These are phyloP conservation scores for Eledona agricola DNA, from an alignment of 2,888 invertebrate species.

Conservation along the genomic window DNA sequence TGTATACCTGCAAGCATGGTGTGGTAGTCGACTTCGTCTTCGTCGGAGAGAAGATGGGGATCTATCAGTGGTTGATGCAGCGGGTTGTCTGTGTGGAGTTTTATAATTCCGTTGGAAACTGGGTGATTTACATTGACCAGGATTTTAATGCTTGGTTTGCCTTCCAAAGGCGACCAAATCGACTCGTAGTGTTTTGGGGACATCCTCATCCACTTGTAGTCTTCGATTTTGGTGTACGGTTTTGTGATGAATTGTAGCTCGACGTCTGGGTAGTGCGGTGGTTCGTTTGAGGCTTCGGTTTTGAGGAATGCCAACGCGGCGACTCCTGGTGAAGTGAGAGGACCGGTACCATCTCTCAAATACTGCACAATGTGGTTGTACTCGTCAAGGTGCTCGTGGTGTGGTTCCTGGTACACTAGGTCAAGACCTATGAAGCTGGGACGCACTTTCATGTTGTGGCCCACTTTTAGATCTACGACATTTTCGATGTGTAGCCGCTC, in stretches of 20 bases:
- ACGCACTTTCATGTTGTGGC: conserved; percentile 76
- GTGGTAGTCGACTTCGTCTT: conserved; percentile 66
- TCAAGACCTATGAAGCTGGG: conserved; percentile 72
- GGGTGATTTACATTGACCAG: conserved; percentile 77
- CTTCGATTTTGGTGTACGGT: conserved; percentile 35
- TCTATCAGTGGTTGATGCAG: conserved; percentile 78
- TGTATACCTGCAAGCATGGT: conserved; percentile 69
- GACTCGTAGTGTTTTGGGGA: conserved; percentile 58
- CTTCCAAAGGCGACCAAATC: conserved; percentile 66
- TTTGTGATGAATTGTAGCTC: conserved; percentile 67
- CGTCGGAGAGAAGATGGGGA: conserved; percentile 79
- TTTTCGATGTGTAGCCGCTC: conserved; percentile 66
- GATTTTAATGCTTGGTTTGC: conserved; percentile 64
- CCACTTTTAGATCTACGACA: conserved; percentile 70
- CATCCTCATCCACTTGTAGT: conserved; percentile 26
- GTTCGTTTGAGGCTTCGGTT: conserved; percentile 64
- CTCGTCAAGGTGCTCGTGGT: conserved; percentile 55
- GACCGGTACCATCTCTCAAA: conserved; percentile 49
- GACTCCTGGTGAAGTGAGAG: conserved; percentile 36
- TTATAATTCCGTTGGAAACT: conserved; percentile 74
- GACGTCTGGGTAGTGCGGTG: conserved; percentile 70
- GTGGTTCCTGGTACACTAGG: conserved; percentile 60
- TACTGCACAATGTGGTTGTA: conserved; percentile 43
- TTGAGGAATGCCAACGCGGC: conserved; percentile 73
- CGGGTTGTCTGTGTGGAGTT: conserved; percentile 76